These are phyloP conservation scores for Drosophila paramelanica DNA, from an alignment of 2,888 invertebrate genomes.

Conservation along the genomic window DNA sequence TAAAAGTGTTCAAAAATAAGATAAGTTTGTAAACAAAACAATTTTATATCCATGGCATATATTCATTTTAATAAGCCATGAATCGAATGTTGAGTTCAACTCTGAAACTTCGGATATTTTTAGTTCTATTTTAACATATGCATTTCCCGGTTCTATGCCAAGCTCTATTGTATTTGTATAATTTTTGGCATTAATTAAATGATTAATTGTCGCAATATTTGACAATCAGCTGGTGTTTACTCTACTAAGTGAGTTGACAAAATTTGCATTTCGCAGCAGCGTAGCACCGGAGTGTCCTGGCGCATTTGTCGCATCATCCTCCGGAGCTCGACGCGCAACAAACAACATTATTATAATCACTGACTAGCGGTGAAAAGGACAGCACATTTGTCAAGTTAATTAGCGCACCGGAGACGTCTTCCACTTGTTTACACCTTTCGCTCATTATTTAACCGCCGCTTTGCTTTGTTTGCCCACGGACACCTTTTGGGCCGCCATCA, in stretches of 20 bases:
- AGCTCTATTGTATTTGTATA: not conserved
- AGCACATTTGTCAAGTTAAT: constrained; percentile 73
- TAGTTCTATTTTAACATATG: not conserved
- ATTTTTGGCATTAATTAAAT: constrained; percentile 19
- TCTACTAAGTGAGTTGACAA: constrained; percentile 17
- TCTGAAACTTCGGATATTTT: not conserved
- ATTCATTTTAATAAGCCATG: too few species aligned
- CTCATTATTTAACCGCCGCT: constrained; percentile 66
- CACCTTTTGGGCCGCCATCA: constrained; percentile 14
- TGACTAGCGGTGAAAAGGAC: constrained; percentile 25
- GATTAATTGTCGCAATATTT: constrained; percentile 34
- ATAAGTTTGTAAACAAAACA: too few species aligned
- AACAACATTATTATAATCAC: constrained; percentile 39
- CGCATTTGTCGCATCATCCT: not conserved
- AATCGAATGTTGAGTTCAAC: too few species aligned
- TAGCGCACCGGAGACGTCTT: constrained; percentile 53
- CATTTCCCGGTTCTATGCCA: not conserved
- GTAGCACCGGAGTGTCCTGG: not conserved
- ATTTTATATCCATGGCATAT: too few species aligned
- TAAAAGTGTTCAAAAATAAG: too few species aligned
- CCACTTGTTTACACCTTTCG: constrained; percentile 69
- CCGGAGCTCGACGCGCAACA: not conserved
- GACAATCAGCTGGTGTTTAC: constrained; percentile 33
- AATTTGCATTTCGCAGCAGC: constrained; percentile 18
- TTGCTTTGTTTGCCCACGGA: constrained; percentile 35